Evolutionary conservation across 2,113 vertebrate genomes (phyloP).

Genomic region (Chauna torquata): DNA sequence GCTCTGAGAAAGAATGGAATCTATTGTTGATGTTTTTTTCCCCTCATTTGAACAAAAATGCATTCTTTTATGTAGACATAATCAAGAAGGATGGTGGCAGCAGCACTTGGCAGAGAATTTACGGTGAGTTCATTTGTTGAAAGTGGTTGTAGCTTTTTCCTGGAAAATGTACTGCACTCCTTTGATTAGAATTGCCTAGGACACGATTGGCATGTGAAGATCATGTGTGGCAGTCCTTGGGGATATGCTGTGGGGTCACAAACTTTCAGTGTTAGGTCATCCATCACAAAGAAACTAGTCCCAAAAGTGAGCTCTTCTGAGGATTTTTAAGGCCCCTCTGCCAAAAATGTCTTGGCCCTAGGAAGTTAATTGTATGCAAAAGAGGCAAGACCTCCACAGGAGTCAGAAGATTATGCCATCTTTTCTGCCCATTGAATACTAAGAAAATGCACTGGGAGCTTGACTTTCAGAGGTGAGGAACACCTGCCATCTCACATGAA

Average conservation of each 20-base stretch:
- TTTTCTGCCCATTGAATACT: neutral
- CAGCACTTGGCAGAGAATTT: neutral
- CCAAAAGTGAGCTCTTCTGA: neutral
- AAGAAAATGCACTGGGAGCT: neutral
- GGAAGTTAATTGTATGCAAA: neutral
- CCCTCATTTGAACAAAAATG: neutral
- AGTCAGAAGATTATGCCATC: neutral
- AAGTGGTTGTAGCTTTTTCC: neutral
- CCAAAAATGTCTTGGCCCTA: neutral
- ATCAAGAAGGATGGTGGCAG: neutral
- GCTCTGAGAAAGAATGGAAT: neutral
- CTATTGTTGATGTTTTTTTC: neutral
- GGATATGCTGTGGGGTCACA: neutral
- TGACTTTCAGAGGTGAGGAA: neutral
- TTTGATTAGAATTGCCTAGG: neutral
- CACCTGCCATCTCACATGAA: neutral
- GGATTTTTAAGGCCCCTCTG: neutral
- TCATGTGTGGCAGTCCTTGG: neutral
- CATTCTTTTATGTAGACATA: neutral
- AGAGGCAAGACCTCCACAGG: neutral
- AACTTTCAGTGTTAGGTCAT: neutral
- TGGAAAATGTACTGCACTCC: neutral
- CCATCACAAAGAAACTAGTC: neutral
- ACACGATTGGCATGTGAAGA: neutral
- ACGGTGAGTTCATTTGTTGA: neutral